Conservation (phyloP, 2,888 invertebrate genomes). For the Sarcophaga carnaria region DNA sequence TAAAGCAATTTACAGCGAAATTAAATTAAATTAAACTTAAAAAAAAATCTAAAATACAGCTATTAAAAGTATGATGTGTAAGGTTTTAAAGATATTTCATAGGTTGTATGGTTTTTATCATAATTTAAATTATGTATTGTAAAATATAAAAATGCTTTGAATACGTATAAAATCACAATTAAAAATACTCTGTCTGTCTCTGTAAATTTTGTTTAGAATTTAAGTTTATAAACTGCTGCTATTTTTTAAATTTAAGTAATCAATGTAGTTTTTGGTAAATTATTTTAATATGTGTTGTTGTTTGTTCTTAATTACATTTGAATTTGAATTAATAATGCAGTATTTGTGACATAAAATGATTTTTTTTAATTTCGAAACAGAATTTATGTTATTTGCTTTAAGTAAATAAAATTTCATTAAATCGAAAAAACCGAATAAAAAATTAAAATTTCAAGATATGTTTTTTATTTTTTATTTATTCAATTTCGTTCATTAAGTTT, state of each 20-base stretch:
- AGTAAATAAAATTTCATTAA: slow-evolving; percentile 49
- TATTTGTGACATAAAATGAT: slow-evolving; percentile 68
- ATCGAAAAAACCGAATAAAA: not conserved
- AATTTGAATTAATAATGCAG: slow-evolving; percentile 66
- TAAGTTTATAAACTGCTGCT: slow-evolving; percentile 28
- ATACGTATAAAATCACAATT: too few relatives aligned
- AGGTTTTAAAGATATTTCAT: not conserved
- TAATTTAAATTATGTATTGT: too few relatives aligned
- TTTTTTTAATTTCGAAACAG: slow-evolving; percentile 45
- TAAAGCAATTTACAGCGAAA: too few relatives aligned
- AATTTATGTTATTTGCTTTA: slow-evolving; percentile 60
- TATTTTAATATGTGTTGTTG: slow-evolving; percentile 33
- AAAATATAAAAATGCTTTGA: too few relatives aligned
- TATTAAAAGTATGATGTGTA: not conserved
- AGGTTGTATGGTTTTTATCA: not conserved
- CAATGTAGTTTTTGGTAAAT: slow-evolving; percentile 40
- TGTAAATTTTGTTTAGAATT: slow-evolving; percentile 14
- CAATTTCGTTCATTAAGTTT: slow-evolving; percentile 44
- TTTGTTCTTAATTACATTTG: slow-evolving; percentile 18
- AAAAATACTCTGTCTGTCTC: not conserved
- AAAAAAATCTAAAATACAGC: too few relatives aligned
- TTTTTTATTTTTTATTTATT: not conserved
- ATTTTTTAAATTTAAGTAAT: slow-evolving; percentile 16
- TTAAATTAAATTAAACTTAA: too few relatives aligned
- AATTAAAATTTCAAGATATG: not conserved